A percentile compares a stretch with the other conserved stretches of the same genome.
Conservation (phyloP, 2,797 vertebrate species). For the Pelobates cultripes region DNA sequence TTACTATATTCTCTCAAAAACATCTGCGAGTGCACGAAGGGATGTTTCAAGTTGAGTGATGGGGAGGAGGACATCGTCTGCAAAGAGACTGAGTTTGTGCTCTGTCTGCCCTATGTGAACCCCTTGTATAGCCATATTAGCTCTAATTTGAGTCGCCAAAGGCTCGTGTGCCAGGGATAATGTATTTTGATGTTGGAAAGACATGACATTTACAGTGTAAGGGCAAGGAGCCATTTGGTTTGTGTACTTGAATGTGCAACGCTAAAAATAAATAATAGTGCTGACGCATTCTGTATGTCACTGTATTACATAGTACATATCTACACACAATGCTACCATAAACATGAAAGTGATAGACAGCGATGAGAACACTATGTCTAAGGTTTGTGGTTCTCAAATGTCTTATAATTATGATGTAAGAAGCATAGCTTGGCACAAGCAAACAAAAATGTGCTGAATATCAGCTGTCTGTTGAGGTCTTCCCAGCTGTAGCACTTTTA, state of each 20-base stretch:
- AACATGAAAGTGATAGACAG: not conserved
- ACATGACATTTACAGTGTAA: not conserved
- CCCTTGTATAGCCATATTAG: no score
- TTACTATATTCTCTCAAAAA: no score
- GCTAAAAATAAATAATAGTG: not conserved
- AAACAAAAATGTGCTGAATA: not conserved
- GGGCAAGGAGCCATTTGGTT: not conserved
- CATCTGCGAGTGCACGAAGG: no score
- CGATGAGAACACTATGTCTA: constrained; percentile 34
- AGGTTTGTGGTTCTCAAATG: constrained; percentile 8
- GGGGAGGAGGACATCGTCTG: no score
- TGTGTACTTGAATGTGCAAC: not conserved
- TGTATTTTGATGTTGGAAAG: not conserved
- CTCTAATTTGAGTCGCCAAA: no score
- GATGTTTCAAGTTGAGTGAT: no score
- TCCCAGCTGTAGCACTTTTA: no score
- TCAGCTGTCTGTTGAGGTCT: no score
- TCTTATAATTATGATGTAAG: constrained; percentile 10
- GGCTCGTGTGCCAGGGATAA: no score
- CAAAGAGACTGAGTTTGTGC: no score
- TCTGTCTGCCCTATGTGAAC: no score
- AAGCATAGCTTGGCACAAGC: constrained; percentile 6
- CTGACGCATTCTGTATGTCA: not conserved
- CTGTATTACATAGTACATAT: not conserved
- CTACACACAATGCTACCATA: constrained; percentile 1